phyloP scores from a whole-genome alignment of 2,888 invertebrate species.

The Nebria brevicollis region DNA sequence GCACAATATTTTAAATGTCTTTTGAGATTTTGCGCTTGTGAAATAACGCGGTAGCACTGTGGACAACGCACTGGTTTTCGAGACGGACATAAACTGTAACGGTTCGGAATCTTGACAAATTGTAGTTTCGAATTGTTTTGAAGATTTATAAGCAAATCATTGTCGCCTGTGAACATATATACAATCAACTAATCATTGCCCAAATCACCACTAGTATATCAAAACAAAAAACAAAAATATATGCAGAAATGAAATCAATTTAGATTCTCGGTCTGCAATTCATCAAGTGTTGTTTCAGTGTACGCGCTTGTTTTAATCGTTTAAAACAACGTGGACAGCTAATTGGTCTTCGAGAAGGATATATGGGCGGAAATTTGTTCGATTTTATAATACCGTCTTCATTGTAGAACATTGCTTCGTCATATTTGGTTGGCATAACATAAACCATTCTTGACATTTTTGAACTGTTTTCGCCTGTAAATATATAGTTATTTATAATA shows the following conservation, averaged over 20 bases:
- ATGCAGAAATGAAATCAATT: neutral
- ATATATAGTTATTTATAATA: constrained; percentile 6
- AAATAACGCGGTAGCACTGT: constrained; percentile 24
- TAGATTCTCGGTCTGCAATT: neutral
- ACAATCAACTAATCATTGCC: neutral
- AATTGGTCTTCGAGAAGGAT: constrained; percentile 14
- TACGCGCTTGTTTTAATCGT: constrained; percentile 9
- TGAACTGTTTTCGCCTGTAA: constrained; percentile 3
- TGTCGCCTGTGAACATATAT: neutral
- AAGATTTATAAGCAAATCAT: neutral
- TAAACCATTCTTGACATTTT: neutral
- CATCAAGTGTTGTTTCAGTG: constrained; percentile 6
- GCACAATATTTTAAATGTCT: constrained; percentile 37
- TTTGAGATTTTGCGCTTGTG: constrained; percentile 37
- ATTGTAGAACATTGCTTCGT: neutral
- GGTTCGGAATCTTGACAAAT: neutral
- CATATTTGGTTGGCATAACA: neutral
- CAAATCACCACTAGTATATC: neutral
- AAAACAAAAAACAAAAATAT: neutral
- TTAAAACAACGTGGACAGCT: constrained; percentile 8
- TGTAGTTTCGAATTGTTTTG: neutral
- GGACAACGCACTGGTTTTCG: constrained; percentile 35
- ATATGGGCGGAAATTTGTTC: neutral
- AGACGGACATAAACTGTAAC: constrained; percentile 26
- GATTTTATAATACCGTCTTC: neutral